A percentile compares a stretch with the other conserved stretches of the same genome.
These are phyloP conservation scores for Anabas testudineus DNA, from an alignment of 2,797 vertebrate species.

Conservation along the genomic window DNA sequence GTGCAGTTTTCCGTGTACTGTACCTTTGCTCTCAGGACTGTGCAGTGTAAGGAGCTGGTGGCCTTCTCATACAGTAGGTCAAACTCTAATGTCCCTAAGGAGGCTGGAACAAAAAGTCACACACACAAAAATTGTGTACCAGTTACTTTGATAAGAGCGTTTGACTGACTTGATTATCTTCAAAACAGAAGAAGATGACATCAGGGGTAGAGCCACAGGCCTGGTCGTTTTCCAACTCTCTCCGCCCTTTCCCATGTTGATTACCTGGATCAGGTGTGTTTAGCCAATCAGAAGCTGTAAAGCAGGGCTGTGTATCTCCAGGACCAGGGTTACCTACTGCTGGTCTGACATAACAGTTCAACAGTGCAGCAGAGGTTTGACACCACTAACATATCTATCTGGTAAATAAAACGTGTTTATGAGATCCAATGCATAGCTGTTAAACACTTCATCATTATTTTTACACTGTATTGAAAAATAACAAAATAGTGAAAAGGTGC, in stretches of 20 bases:
- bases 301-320: no score
- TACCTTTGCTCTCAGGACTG: conserved; percentile 90
- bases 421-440: no score
- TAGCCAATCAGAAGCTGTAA: no score
- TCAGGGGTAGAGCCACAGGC: no score
- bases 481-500: no score
- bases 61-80: conserved; percentile 90
- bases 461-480: no score
- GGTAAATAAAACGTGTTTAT: neutral
- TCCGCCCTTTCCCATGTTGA: no score
- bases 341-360: no score
- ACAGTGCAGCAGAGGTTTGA: neutral
- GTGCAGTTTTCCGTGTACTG: neutral
- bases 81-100: conserved; percentile 90
- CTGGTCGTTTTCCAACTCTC: no score
- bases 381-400: neutral
- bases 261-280: no score
- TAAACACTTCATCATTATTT: no score
- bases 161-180: conserved; percentile 30
- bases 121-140: neutral
- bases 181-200: conserved; percentile 4
- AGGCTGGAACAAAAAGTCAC: conserved; percentile 76
- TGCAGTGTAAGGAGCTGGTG: conserved; percentile 89
- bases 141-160: conserved; percentile 44
- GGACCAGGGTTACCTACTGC: no score